These are phyloP conservation scores for Sciurus vulgaris DNA, from an alignment of 2,797 vertebrate species.

Conservation along the genomic window DNA sequence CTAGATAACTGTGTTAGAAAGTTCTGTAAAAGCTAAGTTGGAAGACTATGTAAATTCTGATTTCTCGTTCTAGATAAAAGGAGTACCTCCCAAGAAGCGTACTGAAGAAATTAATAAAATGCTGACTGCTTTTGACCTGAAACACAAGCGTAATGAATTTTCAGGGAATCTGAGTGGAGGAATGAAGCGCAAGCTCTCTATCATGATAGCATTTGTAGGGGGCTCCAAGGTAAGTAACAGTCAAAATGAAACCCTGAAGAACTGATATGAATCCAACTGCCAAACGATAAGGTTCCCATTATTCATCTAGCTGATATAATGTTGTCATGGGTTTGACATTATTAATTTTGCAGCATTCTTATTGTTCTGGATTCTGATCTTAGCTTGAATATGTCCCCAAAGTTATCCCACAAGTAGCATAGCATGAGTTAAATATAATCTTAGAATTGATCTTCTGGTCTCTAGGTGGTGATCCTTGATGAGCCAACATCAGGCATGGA, in stretches of 20 bases:
- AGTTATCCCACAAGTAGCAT: background rate
- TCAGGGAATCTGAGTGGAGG: constrained; percentile 94
- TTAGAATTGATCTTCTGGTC: background rate
- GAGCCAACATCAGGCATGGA: constrained; percentile 98
- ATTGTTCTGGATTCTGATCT: background rate
- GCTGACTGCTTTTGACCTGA: constrained; percentile 91
- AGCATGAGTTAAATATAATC: background rate
- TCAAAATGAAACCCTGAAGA: background rate
- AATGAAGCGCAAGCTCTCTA: constrained; percentile 97
- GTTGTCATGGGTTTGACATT: background rate
- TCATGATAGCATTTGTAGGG: constrained; percentile 96
- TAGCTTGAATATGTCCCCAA: background rate
- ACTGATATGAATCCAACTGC: background rate
- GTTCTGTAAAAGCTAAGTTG: background rate
- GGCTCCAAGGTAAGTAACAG: constrained; percentile 94
- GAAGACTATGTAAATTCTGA: background rate
- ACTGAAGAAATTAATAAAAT: constrained; percentile 92
- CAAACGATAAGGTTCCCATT: background rate
- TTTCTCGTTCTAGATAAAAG: constrained; percentile 92
- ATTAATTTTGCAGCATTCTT: constrained; percentile 2
- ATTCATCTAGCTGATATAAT: constrained; percentile 74
- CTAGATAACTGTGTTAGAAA: background rate
- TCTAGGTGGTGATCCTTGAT: constrained; percentile 96
- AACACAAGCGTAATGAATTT: constrained; percentile 91
- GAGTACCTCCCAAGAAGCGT: constrained; percentile 89